Conservation (phyloP, 2,113 vertebrate species). For the Aleadryas rufinucha region DNA sequence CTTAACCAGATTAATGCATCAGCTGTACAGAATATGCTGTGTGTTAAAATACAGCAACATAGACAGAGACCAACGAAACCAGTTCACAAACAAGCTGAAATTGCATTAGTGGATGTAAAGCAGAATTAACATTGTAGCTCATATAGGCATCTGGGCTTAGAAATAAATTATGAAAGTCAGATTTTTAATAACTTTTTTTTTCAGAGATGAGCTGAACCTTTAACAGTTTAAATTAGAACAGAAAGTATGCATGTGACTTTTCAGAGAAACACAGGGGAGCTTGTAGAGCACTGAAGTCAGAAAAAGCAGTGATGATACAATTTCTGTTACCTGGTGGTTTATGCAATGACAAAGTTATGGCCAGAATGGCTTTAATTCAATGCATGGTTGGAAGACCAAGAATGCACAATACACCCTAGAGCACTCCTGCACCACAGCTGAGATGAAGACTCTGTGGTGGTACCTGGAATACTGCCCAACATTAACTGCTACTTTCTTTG, state of each 20-base stretch:
- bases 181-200: background rate
- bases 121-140: background rate
- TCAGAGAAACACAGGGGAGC: background rate
- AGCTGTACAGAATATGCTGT: background rate
- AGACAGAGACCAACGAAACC: background rate
- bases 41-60: background rate
- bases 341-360: background rate
- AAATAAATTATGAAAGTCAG: background rate
- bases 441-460: background rate
- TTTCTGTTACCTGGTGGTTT: background rate
- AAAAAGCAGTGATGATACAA: background rate
- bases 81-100: background rate
- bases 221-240: background rate
- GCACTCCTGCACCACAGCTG: background rate
- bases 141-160: background rate
- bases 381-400: background rate
- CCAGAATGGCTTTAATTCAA: background rate
- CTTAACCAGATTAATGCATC: background rate
- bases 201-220: background rate
- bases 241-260: background rate
- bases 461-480: background rate
- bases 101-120: background rate
- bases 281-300: background rate
- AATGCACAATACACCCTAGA: background rate
- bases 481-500: background rate